phyloP scores from a whole-genome alignment of 2,113 vertebrate species.

The Ctenomys sociabilis region DNA sequence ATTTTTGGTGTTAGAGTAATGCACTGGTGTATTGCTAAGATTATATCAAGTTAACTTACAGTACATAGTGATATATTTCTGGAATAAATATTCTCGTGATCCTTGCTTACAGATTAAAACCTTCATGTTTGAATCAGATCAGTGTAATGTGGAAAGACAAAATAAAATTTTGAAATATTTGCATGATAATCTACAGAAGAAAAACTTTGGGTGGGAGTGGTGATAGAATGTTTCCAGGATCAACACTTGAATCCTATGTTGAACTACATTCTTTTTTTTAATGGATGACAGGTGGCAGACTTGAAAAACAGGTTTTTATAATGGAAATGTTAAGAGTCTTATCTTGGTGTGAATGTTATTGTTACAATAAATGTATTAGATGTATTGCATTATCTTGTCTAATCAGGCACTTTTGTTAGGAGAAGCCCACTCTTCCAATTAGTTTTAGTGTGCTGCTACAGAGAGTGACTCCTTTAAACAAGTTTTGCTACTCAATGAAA shows the following conservation, averaged over 20 bases:
- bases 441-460: slow-evolving; percentile 40
- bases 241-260: slow-evolving; percentile 67
- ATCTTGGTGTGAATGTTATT: slow-evolving; percentile 63
- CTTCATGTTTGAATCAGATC: slow-evolving; percentile 59
- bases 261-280: slow-evolving; percentile 60
- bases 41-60: background rate
- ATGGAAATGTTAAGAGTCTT: slow-evolving; percentile 75
- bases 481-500: background rate
- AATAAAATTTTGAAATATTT: slow-evolving; percentile 67
- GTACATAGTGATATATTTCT: slow-evolving; percentile 14
- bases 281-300: slow-evolving; percentile 74
- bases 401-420: slow-evolving; percentile 78
- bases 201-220: slow-evolving; percentile 53
- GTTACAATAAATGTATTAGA: slow-evolving; percentile 66
- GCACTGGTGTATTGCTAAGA: background rate
- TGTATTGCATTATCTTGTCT: slow-evolving; percentile 69
- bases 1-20: slow-evolving; percentile 7
- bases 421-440: slow-evolving; percentile 31
- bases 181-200: slow-evolving; percentile 65
- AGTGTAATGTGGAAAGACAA: slow-evolving; percentile 54
- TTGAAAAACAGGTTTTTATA: slow-evolving; percentile 78
- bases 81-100: slow-evolving; percentile 24
- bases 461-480: background rate
- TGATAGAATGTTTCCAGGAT: slow-evolving; percentile 71
- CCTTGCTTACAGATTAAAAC: slow-evolving; percentile 38